Base-by-base conservation (phyloP, 2,797 vertebrate genomes). In the Linurgus olivaceus region DNA sequence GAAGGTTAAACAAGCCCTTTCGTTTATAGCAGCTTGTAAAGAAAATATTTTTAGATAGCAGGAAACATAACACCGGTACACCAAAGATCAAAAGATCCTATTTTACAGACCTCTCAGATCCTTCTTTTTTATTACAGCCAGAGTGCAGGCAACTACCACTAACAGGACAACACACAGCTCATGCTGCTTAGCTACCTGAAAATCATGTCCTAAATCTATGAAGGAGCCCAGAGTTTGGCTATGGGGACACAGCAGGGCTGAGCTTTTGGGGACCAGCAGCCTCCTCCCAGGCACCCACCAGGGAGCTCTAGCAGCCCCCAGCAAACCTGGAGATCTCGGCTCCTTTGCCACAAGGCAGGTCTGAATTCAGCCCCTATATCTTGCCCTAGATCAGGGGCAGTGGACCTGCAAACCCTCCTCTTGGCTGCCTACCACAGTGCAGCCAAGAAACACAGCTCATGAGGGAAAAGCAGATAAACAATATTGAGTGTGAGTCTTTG, bases 11-110 rank as follows among this genome's bases (percentile, higher is more conserved):
- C 85, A 94, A 94, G 79, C 31, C 85, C 73, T 73, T 91, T 86
- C 48, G 26, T 76, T 94, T 93, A 93, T 38, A 94, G 54, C 51
- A 55, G 78, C 85, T 91, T 88, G 77, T 94, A 91, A 96, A 96
- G 55, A 90, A 95, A 91, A 93, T 96, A 91, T 94, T 94, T 96
- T 95, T 90, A 96, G 94, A 90, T 73, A 95, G 63, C 82, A 93
- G 91, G 94, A 96, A 96, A 88, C 52, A 54, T 83, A 93, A 91
- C 63, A 66, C 67, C 38, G 7, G 84, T 94, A 89, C 1, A 13
- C 33, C 13, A 35, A 86, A 96, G 91, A 96, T 96, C 87, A 93
- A 97, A 94, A 88, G 91, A 94, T 84, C 62, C 80, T 90, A 63
- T 57, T 94, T 84, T 90, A 95, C 40, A 70, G 73, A 40, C 70